Conservation (phyloP, 2,888 invertebrate genomes). For the Pharmacophagus antenor region DNA sequence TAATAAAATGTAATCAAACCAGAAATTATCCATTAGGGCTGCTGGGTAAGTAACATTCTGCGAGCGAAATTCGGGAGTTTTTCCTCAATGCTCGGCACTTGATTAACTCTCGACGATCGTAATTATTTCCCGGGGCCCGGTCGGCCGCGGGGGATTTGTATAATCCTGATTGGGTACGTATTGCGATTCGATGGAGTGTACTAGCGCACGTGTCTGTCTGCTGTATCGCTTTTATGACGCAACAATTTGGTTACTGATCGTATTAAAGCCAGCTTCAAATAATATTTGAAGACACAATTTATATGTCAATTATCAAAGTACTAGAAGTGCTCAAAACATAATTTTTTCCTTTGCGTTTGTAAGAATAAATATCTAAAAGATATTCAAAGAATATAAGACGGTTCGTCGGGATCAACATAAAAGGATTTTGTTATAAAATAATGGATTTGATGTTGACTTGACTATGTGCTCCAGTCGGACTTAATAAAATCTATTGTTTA, state of each 20-base stretch:
- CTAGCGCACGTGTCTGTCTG: constrained; percentile 62
- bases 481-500: too few species aligned
- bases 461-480: too few species aligned
- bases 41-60: constrained; percentile 33
- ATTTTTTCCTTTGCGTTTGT: too few species aligned
- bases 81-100: constrained; percentile 69
- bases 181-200: constrained; percentile 77
- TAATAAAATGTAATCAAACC: constrained; percentile 30
- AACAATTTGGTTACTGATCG: constrained; percentile 7
- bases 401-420: too few species aligned
- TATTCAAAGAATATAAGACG: too few species aligned
- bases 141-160: constrained; percentile 70
- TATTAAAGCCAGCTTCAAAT: constrained; percentile 1
- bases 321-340: too few species aligned
- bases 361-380: too few species aligned
- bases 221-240: constrained; percentile 52
- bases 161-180: constrained; percentile 80
- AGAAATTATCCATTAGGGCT: constrained; percentile 32
- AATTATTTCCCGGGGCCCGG: constrained; percentile 68
- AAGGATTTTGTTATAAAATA: too few species aligned
- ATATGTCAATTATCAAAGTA: too few species aligned
- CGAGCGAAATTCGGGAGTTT: constrained; percentile 51
- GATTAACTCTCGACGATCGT: constrained; percentile 68
- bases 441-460: too few species aligned
- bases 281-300: background rate